Percentiles rank a stretch among this genome's conserved stretches.
Conservation (phyloP, 2,797 vertebrate genomes). For the Xenops minutus region DNA sequence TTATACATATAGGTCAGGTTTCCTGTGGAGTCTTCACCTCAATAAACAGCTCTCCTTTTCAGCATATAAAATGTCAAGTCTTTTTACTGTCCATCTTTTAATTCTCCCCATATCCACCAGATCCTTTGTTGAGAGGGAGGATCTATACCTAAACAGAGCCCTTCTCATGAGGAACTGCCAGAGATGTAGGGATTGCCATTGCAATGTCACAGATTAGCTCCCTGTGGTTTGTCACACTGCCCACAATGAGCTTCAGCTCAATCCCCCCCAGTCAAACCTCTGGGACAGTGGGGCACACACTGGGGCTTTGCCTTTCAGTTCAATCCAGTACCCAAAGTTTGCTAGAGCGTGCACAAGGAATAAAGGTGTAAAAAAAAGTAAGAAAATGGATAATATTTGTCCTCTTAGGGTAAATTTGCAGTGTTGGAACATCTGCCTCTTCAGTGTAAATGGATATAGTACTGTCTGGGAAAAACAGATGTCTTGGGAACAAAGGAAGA, state of each 20-base stretch:
- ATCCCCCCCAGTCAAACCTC: background rate
- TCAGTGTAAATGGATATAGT: background rate
- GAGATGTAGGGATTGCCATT: background rate
- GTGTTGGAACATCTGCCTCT: background rate
- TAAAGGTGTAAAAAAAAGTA: background rate
- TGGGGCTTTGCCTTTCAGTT: background rate
- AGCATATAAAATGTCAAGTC: background rate
- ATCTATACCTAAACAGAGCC: background rate
- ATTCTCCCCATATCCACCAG: background rate
- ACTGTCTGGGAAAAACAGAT: fast-evolving
- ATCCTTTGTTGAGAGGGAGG: background rate
- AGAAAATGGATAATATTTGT: background rate
- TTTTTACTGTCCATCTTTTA: background rate
- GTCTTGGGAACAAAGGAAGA: background rate
- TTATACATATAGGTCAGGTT: background rate
- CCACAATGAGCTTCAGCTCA: fast-evolving
- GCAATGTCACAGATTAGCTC: background rate
- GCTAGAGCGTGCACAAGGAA: background rate
- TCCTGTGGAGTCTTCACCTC: background rate
- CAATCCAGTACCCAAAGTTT: background rate
- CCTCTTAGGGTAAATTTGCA: background rate
- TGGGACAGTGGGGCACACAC: background rate
- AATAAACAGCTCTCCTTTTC: background rate
- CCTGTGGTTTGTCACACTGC: background rate
- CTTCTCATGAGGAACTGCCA: background rate